Conservation (phyloP, 2,888 invertebrate species). For the Choristoneura rosaceana region DNA sequence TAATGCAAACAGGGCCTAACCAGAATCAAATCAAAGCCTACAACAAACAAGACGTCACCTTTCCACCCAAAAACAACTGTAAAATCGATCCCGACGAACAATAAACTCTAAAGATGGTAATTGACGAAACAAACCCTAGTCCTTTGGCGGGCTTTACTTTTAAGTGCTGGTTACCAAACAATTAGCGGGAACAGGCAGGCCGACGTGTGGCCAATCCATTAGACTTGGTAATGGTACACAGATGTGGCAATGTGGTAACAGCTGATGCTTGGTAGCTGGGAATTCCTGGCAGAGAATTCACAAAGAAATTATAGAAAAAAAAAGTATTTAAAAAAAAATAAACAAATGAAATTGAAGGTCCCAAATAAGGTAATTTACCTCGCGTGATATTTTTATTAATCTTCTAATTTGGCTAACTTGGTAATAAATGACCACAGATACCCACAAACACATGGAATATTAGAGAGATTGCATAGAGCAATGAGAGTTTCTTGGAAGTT, state of each 20-base stretch:
- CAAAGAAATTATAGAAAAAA: too few species aligned
- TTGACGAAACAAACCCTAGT: conserved; percentile 7
- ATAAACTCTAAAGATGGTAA: conserved; percentile 10
- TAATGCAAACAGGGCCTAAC: too few species aligned
- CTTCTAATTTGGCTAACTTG: too few species aligned
- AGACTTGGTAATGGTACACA: conserved; percentile 12
- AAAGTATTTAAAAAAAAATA: too few species aligned
- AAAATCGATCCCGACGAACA: neutral
- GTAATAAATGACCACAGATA: too few species aligned
- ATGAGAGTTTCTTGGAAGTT: too few species aligned
- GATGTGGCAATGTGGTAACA: conserved; percentile 6
- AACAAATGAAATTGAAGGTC: too few species aligned
- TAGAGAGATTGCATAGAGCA: too few species aligned
- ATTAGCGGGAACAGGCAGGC: neutral
- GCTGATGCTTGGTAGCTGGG: neutral
- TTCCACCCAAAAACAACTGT: neutral
- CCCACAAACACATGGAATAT: too few species aligned
- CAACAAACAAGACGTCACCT: conserved; percentile 2
- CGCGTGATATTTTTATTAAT: too few species aligned
- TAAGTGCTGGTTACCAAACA: conserved; percentile 15
- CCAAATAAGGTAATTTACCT: too few species aligned
- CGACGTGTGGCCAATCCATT: conserved; percentile 22
- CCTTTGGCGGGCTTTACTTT: conserved; percentile 20
- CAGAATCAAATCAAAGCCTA: neutral
- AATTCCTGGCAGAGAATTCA: neutral